Evolutionary conservation across 2,888 invertebrate species (phyloP).

Genomic region (Sinodicranocentrus sp.): DNA sequence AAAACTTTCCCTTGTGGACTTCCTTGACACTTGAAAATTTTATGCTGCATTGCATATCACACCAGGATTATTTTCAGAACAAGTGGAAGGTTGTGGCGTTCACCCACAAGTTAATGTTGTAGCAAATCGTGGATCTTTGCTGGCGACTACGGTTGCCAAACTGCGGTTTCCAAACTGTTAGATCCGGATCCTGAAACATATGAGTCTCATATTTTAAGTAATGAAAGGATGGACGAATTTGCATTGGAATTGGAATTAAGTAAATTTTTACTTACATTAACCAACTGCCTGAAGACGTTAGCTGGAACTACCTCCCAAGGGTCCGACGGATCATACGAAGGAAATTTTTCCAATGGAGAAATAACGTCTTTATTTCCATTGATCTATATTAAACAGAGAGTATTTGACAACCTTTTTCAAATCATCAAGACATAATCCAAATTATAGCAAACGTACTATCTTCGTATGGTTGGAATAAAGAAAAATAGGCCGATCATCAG

Average conservation of each 20-base stretch:
- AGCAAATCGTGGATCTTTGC: conserved; percentile 67
- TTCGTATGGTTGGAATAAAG: conserved; percentile 68
- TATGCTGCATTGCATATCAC: background rate
- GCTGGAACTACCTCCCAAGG: conserved; percentile 60
- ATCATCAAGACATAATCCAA: background rate
- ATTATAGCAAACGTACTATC: conserved; percentile 13
- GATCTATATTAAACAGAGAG: conserved; percentile 44
- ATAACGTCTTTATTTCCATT: conserved; percentile 76
- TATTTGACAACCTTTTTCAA: too few relatives aligned
- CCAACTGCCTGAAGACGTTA: conserved; percentile 50
- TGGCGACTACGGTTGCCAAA: conserved; percentile 72
- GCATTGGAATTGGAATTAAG: background rate
- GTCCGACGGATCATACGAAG: conserved; percentile 66
- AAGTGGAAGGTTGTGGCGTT: conserved; percentile 74
- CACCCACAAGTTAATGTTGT: conserved; percentile 72
- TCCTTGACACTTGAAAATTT: conserved; percentile 38
- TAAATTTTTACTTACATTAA: conserved; percentile 9
- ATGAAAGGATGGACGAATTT: too few relatives aligned
- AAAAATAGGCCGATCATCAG: conserved; percentile 62
- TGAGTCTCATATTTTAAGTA: too few relatives aligned
- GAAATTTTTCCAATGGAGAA: conserved; percentile 69
- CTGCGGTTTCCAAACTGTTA: conserved; percentile 71
- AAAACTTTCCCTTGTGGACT: conserved; percentile 32
- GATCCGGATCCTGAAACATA: conserved; percentile 59
- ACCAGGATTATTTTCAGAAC: conserved; percentile 38